Evolutionary conservation across 2,888 invertebrate genomes (phyloP), one percentile per base, ranked within the genome.

Genomic region (Synanthedon myopaeformis): DNA sequence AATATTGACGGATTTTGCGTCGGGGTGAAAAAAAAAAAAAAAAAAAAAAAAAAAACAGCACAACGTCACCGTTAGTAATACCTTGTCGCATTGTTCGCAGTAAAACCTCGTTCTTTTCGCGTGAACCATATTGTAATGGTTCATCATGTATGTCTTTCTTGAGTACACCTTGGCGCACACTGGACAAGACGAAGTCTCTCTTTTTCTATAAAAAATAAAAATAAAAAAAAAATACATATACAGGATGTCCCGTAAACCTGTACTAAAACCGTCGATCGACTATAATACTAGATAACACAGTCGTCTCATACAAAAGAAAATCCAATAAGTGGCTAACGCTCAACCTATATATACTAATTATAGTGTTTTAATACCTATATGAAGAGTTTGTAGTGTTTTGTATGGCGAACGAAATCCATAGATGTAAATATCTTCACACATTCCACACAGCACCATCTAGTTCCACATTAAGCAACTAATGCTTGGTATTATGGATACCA

Each of bases 81-180:
- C 74, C 61, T 61, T 62, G 50, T 70, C 63, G 51, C 74, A 74
- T 0, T 58, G 49, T 0, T 54, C 49, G 52, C 74, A 74, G 19
- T 64, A 58, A 42, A 62, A 58, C 3, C 63, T 65, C 0, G 67
- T 65, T 35, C 63, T 56, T n/a, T 72, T 67, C 54, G 57, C 53
- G 14, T 75, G 75, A 0, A 73, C 67, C 12, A 64, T 59, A 0
- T 60, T 56, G n/a, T 65, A 70, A n/a, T 75, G 75, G 42, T 74
- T 69, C 56, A 61, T 64, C 74, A 74, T 72, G 28, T 65, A 69
- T 0, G 54, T 51, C 0, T 61, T 58, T 0, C 67, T 23, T 0
- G 63, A 60, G 48, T 69, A 73, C 0, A 57, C 55, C 10, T 69
- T 67, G 1, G 53, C 60, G 42, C 73, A 72, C 3, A 12, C 10